Conservation (phyloP, 64 coral and sea anemone genomes). For the Pocillopora damicornis region DNA sequence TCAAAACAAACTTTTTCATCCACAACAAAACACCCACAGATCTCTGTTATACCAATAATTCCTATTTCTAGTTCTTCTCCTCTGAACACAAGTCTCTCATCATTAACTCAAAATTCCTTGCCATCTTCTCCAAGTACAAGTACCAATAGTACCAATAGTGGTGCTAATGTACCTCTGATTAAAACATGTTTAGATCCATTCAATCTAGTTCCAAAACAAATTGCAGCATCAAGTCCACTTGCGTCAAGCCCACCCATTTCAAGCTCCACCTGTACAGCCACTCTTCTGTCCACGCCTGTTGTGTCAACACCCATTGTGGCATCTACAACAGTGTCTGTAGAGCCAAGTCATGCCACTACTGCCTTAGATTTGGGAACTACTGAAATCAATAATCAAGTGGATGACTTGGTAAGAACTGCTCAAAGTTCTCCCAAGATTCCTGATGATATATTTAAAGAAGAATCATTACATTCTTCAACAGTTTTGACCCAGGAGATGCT, state of each 20-base stretch:
- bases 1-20: background rate
- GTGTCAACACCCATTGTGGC: too few species aligned
- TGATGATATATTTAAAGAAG: background rate
- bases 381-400: background rate
- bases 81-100: slow-evolving; percentile 2
- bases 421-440: background rate
- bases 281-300: too few species aligned
- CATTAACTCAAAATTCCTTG: background rate
- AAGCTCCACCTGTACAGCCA: too few species aligned
- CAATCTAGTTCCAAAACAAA: slow-evolving; percentile 1
- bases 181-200: background rate
- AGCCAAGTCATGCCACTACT: background rate
- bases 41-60: background rate
- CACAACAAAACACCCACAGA: too few species aligned
- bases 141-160: background rate
- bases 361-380: background rate
- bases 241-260: too few species aligned
- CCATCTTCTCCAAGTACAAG: background rate
- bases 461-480: slow-evolving; percentile 2
- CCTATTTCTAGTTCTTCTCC: slow-evolving; percentile 2
- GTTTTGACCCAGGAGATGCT: slow-evolving; percentile 40
- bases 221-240: background rate
- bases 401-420: background rate
- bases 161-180: background rate
- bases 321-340: background rate